Evolutionary conservation across 2,888 invertebrate genomes (phyloP).

Genomic region (Troglohyphantes excavatus): DNA sequence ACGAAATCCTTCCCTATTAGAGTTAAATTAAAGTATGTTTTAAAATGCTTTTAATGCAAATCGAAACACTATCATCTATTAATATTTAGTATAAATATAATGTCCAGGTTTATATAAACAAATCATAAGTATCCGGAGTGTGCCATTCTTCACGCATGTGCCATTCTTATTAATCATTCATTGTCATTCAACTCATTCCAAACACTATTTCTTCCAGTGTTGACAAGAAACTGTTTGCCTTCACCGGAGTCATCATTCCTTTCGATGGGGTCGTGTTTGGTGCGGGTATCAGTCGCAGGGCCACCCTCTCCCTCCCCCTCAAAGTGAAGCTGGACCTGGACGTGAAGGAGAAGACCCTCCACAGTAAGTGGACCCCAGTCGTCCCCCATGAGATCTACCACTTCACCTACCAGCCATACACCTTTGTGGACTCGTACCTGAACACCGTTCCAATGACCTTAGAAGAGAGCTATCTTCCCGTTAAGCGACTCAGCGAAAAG

Average conservation of each 20-base stretch:
- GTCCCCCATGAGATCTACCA: conserved; percentile 77
- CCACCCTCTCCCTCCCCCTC: conserved; percentile 72
- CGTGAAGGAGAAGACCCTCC: conserved; percentile 67
- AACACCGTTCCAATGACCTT: conserved; percentile 42
- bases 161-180: no score
- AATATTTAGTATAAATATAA: no score
- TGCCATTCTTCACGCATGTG: no score
- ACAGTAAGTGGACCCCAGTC: conserved; percentile 65
- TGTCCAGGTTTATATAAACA: no score
- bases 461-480: conserved; percentile 55
- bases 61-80: no score
- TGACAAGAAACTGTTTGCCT: conserved; percentile 58
- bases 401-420: conserved; percentile 75
- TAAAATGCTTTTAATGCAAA: no score
- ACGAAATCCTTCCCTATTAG: no score
- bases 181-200: background rate
- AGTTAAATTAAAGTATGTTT: no score
- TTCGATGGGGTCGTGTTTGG: conserved; percentile 66
- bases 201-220: conserved; percentile 16
- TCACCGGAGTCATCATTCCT: conserved; percentile 66
- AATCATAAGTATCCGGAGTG: no score
- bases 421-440: conserved; percentile 67
- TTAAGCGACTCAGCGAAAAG: conserved; percentile 37
- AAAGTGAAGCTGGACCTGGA: conserved; percentile 70
- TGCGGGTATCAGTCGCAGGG: conserved; percentile 66